Conservation (phyloP, 1,140 invertebrate species). For the Hypsibius dujardini region DNA sequence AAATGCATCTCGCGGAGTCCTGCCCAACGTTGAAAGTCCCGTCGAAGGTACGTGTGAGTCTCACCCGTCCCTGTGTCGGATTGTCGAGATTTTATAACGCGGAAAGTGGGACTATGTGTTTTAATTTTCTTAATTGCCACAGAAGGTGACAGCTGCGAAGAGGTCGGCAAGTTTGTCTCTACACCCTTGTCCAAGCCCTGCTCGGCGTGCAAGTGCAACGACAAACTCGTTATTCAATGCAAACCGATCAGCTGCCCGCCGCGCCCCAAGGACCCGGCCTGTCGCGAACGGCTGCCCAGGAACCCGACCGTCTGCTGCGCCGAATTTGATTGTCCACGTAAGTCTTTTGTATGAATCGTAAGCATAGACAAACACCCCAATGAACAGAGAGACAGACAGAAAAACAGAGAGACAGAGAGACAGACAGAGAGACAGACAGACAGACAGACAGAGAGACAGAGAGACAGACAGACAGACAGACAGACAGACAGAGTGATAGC, state of each 20-base stretch:
- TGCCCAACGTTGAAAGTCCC: neutral
- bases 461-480: no score
- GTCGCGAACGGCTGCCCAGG: neutral
- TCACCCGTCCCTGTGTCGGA: neutral
- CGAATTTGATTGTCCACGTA: neutral
- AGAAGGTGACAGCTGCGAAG: neutral
- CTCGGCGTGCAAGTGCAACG: conserved; percentile 10
- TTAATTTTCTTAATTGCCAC: neutral
- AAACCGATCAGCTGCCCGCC: conserved; percentile 9
- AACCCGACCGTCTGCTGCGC: conserved; percentile 13
- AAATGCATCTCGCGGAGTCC: neutral
- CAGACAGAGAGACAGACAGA: no score
- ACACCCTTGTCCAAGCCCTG: neutral
- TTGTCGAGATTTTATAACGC: no score
- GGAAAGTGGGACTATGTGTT: no score
- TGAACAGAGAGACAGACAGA: no score
- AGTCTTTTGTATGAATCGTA: neutral
- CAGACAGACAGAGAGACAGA: no score
- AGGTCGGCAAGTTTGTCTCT: neutral
- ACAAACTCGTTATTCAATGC: neutral
- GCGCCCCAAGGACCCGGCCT: neutral
- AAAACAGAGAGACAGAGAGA: no score
- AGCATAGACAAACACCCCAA: no score
- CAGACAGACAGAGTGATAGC: no score
- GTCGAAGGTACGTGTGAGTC: neutral